Conservation (phyloP, 1,140 invertebrate genomes). For the Pseudomyrmex pallidus region DNA sequence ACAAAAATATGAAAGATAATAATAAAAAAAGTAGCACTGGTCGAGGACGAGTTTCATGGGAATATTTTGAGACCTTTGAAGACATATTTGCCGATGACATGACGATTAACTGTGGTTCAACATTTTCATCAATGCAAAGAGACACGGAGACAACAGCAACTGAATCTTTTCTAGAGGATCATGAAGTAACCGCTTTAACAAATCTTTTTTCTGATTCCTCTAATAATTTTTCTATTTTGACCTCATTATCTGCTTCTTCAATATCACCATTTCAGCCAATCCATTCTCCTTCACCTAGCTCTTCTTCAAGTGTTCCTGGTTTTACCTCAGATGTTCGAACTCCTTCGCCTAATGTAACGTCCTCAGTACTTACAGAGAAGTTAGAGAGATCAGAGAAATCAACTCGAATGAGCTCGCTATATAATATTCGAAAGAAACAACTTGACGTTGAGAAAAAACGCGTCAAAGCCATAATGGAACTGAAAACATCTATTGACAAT, state of each 20-base stretch:
- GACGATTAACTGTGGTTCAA: neutral
- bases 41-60: neutral
- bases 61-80: slow-evolving; percentile 4
- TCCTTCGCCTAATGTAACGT: too few relatives aligned
- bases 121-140: slow-evolving; percentile 8
- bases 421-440: neutral
- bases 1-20: slow-evolving; percentile 12
- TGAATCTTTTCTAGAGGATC: neutral
- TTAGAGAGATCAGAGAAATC: too few relatives aligned
- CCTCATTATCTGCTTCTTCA: too few relatives aligned
- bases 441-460: neutral
- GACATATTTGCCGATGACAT: slow-evolving; percentile 2
- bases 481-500: neutral
- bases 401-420: neutral
- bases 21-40: slow-evolving; percentile 5
- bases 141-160: neutral
- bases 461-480: neutral
- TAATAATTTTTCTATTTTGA: too few relatives aligned
- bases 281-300: too few relatives aligned
- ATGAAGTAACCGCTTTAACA: too few relatives aligned
- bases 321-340: too few relatives aligned
- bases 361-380: too few relatives aligned
- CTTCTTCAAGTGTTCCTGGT: too few relatives aligned
- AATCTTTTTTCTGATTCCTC: too few relatives aligned
- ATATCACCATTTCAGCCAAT: too few relatives aligned